Evolutionary conservation across 1,140 invertebrate species (phyloP), one percentile per base, ranked within the genome.

Genomic region (Zaprionus tsacasi): DNA sequence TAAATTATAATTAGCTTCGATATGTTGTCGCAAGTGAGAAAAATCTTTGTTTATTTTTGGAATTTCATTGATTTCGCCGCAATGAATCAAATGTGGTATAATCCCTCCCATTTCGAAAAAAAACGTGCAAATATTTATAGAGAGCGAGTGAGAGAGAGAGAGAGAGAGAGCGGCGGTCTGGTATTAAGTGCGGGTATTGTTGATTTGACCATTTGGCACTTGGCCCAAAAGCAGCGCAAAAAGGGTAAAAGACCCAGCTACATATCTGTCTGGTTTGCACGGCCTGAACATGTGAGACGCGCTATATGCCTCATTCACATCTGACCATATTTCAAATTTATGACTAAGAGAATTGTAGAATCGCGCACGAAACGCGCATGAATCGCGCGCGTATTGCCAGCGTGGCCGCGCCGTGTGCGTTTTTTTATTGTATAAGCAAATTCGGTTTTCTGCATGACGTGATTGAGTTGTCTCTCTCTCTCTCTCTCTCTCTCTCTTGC

Each of bases 61-160:
- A 40, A 10, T 60, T 30, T 45, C 38, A 60, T 60, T 60, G 38
- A 30, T 40, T 55, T 59, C 40, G 30, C 27, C 43, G 52, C 13
- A 10, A 33, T 61, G 43, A 33, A 21, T 48, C n/a, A 50, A 48
- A 35, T 12, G 27, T 7, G 10, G n/a, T 60, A 35, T 40, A 63
- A 25, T 27, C 17, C 17, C 60, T 30, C 40, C 33, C 56, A 81
- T 65, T 17, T 27, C 56, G 15, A 50, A 50, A 78, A 81, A 81
- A 85, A 85, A 85, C 78, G 82, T 85, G 82, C 76, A 77, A 79
- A 87, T 76, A 68, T 71, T 76, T 68, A 76, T 59, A 66, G 65
- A 21, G 45, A 21, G 10, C 8, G 3, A 8, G 43, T 13, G 30
- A 6, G 30, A 6, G 30, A 6, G 30, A 6, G 30, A 6, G 30